Evolutionary conservation across 2,113 vertebrate species (phyloP), one percentile per base, ranked within the genome.

Genomic region (Drymodes brunneopygia): DNA sequence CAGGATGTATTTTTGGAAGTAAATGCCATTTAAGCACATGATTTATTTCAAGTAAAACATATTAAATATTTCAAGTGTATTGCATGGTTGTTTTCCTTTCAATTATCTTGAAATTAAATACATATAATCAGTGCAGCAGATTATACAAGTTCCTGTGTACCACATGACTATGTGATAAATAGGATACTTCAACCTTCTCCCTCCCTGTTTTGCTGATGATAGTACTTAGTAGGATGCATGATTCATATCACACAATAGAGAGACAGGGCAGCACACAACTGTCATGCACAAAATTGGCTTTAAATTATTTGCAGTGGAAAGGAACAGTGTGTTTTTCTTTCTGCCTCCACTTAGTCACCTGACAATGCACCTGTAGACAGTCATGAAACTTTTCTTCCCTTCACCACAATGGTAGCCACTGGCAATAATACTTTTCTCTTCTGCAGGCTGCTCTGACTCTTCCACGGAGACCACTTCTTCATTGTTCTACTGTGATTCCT

Each of bases 401-500:
- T 83, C 36, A 42, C 9, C 36, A 42, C 9, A 1, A 20, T 19
- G 79, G 36, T 92, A 56, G 13, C 38, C 16, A 31, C 86, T 80
- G 42, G 66, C 54, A 38, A n/a, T 73, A 77, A 31, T 18, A 27
- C 94, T 95, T 89, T 89, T 70, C 57, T 89, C 81, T 72, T 58
- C 71, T 57, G 5, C 97, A 99, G 99, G 99, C 98, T 62, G 99
- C 99, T 12, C 83, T 99, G 70, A 98, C 97, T 28, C 98, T 99
- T 58, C 98, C 98, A 10, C 98, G 91, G 48, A 99, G 99, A 65
- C 99, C 99, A 44, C 98, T 99, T 15, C 98, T 99, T 40, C 99
- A 99, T 91, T 99, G 99, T 79, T 99, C 99, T 86, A 99, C 99
- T 15, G 95, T 99, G 96, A 99, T 99, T 69, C 99, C 99, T 1